phyloP scores from a whole-genome alignment of 2,113 vertebrate genomes.

The Amblyopsis rosae region DNA sequence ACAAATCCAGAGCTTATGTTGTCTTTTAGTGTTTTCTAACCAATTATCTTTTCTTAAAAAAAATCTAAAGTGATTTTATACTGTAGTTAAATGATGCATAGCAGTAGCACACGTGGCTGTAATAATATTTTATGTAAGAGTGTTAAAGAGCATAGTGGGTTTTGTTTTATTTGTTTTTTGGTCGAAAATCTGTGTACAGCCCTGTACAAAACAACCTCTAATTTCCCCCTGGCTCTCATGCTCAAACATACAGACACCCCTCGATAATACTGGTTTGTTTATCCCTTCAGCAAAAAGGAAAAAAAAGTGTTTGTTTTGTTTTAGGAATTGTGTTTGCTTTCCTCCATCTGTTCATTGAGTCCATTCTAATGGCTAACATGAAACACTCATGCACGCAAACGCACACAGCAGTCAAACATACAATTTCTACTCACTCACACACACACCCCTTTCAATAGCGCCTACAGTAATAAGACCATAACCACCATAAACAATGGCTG shows the following conservation, averaged over 20 bases:
- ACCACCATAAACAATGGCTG: conserved; percentile 10
- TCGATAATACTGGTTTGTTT: conserved; percentile 47
- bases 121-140: conserved; percentile 22
- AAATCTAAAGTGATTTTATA: not conserved
- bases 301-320: conserved; percentile 38
- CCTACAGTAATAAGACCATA: conserved; percentile 60
- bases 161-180: too few species aligned
- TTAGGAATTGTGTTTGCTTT: conserved; percentile 41
- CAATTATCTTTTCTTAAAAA: too few species aligned
- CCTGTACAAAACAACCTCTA: conserved; percentile 21
- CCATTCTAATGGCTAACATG: conserved; percentile 17
- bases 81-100: conserved; percentile 17
- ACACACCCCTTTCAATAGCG: conserved; percentile 44
- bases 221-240: not conserved
- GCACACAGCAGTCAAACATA: conserved; percentile 5
- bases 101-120: conserved; percentile 25
- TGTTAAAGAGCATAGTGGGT: too few species aligned
- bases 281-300: conserved; percentile 56
- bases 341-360: conserved; percentile 24
- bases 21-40: too few species aligned
- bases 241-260: conserved; percentile 12
- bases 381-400: conserved; percentile 15
- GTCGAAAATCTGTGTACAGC: not conserved
- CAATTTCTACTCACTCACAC: not conserved
- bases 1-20: too few species aligned